Base-by-base conservation (phyloP, 1,140 invertebrate genomes). In the Holcopasites calliopsidis region DNA sequence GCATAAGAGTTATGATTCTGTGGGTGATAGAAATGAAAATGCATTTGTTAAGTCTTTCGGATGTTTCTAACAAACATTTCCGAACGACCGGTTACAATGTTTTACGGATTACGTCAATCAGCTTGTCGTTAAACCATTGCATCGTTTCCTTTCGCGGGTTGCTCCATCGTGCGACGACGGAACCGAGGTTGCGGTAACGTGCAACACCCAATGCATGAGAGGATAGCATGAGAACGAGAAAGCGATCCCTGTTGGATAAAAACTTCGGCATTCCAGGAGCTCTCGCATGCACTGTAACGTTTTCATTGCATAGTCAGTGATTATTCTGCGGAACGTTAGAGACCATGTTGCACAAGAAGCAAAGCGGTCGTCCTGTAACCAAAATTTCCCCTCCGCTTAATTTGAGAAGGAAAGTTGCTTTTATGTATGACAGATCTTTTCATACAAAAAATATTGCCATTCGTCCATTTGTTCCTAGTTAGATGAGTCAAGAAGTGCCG, bases 201-300 rank as follows among this genome's bases (percentile, higher is more conserved):
- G 73, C 57, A 50, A 60, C 66, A n/a, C 66, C 26, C 54, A 26
- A 28, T n/a, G 28, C 33, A 72, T 80, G 77, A 54, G 61, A 72
- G 78, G 78, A 47, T 47, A 80, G 16, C 60, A 80, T 80, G 75
- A 61, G 50, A 65, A 62, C 75, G 75, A 80, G 78, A 77, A 80
- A 80, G 78, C 35, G 28, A 61, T 70, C 49, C 33, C 0, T 0
- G 57, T 31, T 13, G 57, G 18, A 68, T 18, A 71, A 76, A 71
- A 76, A 58, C 54, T 33, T 44, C 60, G 54, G 35, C 54, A 50
- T 58, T 68, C 55, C 73, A 10, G 13, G 52, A 8, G 5, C 40
- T 50, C 31, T 66, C 28, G 13, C 60, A 35, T 10, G 10, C 38
- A 10, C 10, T 7, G 1, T 3, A 38, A 31, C 28, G 44, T 55